A percentile compares a stretch with the other conserved stretches of the same genome.
Evolutionary conservation across 2,797 vertebrate species (phyloP).

Genomic region (Premnoplex brunnescens): DNA sequence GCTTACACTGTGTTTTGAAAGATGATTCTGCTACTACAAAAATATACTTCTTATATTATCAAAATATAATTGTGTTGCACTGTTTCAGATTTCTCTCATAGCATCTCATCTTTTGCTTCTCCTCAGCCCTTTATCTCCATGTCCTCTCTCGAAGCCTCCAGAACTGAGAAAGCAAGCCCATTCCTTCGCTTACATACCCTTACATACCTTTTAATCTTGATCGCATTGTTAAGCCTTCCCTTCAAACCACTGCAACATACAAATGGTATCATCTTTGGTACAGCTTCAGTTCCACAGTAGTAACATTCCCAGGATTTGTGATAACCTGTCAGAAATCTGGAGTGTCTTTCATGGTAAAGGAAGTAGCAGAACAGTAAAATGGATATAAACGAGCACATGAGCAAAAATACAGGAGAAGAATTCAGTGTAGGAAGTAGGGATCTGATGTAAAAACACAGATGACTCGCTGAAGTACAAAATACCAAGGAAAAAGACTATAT

Average conservation of each 20-base stretch:
- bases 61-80: neutral
- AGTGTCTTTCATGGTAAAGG: neutral
- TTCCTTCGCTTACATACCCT: neutral
- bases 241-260: neutral
- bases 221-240: neutral
- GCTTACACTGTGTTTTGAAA: neutral
- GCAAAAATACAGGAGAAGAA: neutral
- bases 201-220: neutral
- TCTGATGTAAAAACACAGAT: neutral
- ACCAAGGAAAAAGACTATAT: neutral
- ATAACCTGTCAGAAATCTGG: neutral
- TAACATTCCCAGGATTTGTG: neutral
- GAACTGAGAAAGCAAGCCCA: neutral
- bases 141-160: neutral
- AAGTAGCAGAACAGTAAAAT: neutral
- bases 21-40: neutral
- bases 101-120: neutral
- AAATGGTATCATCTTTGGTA: neutral
- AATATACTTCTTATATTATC: neutral
- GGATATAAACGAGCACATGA: neutral
- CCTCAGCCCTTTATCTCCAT: neutral
- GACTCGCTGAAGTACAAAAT: rapidly evolving
- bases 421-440: neutral
- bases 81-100: neutral
- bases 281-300: neutral